A percentile compares a stretch with the other conserved stretches of the same genome.
These are phyloP conservation scores for Ancistrus triradiatus DNA, from an alignment of 2,113 vertebrate genomes.

Conservation along the genomic window DNA sequence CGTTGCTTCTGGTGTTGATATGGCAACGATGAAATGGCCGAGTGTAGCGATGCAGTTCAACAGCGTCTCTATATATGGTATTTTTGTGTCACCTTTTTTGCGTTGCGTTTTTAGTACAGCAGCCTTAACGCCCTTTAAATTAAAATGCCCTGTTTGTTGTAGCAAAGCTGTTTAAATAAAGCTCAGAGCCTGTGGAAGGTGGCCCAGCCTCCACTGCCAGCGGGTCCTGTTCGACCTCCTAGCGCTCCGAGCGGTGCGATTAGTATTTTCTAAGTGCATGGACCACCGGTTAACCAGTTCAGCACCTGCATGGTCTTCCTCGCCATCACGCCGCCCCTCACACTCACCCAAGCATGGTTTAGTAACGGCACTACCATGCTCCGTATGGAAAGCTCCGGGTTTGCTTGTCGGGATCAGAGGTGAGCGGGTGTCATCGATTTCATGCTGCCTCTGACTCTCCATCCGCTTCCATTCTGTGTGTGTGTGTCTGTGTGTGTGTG, in stretches of 20 bases:
- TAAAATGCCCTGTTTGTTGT: too few relatives aligned
- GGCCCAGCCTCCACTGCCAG: constrained; percentile 2
- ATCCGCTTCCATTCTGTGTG: constrained; percentile 6
- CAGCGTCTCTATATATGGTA: too few relatives aligned
- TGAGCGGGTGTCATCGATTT: not conserved
- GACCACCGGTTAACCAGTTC: constrained; percentile 36
- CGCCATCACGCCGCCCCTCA: constrained; percentile 32
- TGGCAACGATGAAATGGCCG: too few relatives aligned
- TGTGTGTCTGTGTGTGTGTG: not conserved
- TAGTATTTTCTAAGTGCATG: constrained; percentile 70
- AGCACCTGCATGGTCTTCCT: constrained; percentile 41
- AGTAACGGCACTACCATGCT: too few relatives aligned
- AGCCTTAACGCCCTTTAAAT: too few relatives aligned
- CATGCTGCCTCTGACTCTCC: constrained; percentile 4
- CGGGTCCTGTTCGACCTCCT: constrained; percentile 58
- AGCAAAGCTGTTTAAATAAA: too few relatives aligned
- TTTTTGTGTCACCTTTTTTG: too few relatives aligned
- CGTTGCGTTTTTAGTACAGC: too few relatives aligned
- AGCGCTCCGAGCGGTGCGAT: constrained; percentile 50
- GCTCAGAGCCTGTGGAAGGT: too few relatives aligned
- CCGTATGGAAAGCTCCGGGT: too few relatives aligned
- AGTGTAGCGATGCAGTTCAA: too few relatives aligned
- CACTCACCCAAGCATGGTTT: constrained; percentile 1
- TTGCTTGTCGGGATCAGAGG: not conserved
- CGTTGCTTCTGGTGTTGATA: too few relatives aligned